Evolutionary conservation across 1,140 invertebrate genomes (phyloP), one percentile per base, ranked within the genome.

Genomic region (Meloidogyne hapla): DNA sequence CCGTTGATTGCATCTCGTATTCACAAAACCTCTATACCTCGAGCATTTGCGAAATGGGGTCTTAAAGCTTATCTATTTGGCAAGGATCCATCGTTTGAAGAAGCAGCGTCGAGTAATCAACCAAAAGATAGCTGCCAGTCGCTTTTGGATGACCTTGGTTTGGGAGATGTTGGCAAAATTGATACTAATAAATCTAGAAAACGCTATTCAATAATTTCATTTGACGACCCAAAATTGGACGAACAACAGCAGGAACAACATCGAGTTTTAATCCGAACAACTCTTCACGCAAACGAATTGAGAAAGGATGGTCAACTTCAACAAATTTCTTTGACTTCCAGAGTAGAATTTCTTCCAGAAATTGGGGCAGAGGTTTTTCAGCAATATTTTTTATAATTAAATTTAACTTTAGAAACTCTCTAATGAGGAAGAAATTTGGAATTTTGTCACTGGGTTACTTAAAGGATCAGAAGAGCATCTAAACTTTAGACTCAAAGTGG

Each of bases 271-370:
- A 70, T 70, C 8, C 23, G 69, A 70, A 70, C 69, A 25, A 42
- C 9, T 70, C 25, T 48, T 0, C 69, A 70, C 21, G 69, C 45
- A 18, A 70, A 25, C 5, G 69, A 70, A 28, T 0, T n/a, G 28
- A 42, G 40, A 33, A 67, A 33, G 21, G 28, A 33, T 8, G 18
- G 21, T n/a, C 15, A 48, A 18, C 2, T 61, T 4, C 48, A 56
- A 13, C 18, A 21, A 56, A 13, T 56, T n/a, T 70, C 69, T 18
- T 33, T 70, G 28, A 42, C 25, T 8, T 25, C 61, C 18, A 45
- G 69, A 21, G 45, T 33, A 18, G 69, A 70, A 45, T 70, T 70
- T 70, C 18, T 70, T 25, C 69, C 69, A n/a, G 69, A 70, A 70
- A 40, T 70, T 45, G 69, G 45, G 3, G 69, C 69, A 0, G 69